Base-by-base conservation (phyloP, 2,888 invertebrate genomes). In the Meandrusa payeni region DNA sequence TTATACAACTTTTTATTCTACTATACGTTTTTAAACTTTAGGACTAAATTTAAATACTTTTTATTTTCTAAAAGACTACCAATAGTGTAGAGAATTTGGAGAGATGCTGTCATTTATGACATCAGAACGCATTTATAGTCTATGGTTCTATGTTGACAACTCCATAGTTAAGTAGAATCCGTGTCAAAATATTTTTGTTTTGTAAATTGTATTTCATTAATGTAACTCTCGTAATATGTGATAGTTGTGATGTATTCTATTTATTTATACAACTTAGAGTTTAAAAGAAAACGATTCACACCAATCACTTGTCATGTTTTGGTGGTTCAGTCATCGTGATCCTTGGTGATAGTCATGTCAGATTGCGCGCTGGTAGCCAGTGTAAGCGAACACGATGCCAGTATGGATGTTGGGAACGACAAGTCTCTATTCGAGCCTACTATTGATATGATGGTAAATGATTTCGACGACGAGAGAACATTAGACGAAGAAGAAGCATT, bases 391-490 rank as follows among this genome's bases (percentile, higher is more conserved):
- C 88, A 87, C 74, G 86, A 88, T 85, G 88, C 83, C 69, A 86
- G 78, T 67, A 87, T 87, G 88, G 88, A 88, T 60, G 82, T 86
- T 76, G 87, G 85, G 63, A 83, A 79, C 76, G 88, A 88, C 61
- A 87, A 88, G 72, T 80, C 89, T 59, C 89, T 94, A 64, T 97
- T 97, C 89, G 97, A 97, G 80, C 97, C 97, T 51, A 93, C 96
- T 53, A 93, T 96, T 72, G 97, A 97, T 80, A 97, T 98, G 97
- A 93, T 98, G 91, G 94, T 97, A 52, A 95, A 98, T 91, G 98
- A 98, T 82, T 97, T 96, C 85, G 98, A 98, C 80, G 98, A 98
- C 89, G 98, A 98, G 76, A 92, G 95, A 74, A 98, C 98, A 49
- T 77, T 98, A 72, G 98, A 97, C 76, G 98, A 98, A 88, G 98